A percentile compares a stretch with the other conserved stretches of the same genome.
These are phyloP conservation scores for Lonchura striata DNA, from an alignment of 2,113 vertebrate species.

Conservation along the genomic window DNA sequence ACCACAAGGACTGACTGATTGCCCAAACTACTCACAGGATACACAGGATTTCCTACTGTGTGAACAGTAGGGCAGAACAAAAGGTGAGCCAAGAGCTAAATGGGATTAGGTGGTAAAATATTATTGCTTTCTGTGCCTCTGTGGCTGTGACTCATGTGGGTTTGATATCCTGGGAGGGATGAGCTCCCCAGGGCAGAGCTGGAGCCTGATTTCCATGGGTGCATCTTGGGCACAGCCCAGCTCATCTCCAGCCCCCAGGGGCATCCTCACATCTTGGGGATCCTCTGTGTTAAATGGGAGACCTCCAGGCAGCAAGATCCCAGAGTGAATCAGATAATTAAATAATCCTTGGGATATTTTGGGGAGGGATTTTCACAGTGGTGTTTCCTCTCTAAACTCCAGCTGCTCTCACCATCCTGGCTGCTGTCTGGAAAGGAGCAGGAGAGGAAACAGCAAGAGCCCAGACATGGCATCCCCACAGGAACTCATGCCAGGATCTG, in stretches of 20 bases:
- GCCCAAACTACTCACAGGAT: neutral
- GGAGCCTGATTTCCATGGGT: neutral
- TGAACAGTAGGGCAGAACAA: neutral
- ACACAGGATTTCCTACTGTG: neutral
- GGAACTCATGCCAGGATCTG: neutral
- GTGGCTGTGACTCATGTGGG: neutral
- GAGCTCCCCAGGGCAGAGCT: neutral
- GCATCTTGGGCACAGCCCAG: neutral
- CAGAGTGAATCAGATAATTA: neutral
- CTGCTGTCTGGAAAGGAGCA: neutral
- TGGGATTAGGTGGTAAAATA: neutral
- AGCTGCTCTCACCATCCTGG: too few relatives aligned
- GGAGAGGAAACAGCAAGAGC: neutral
- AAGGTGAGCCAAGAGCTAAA: conserved; percentile 24
- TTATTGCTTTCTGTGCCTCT: neutral
- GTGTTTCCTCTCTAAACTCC: neutral
- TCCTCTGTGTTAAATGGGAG: neutral
- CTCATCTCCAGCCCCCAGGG: neutral
- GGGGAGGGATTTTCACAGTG: neutral
- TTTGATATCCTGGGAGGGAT: neutral
- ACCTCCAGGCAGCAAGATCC: neutral
- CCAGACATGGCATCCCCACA: neutral
- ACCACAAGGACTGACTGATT: neutral
- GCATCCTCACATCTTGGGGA: neutral
- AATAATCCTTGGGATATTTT: neutral